Base-by-base conservation (phyloP, 2,888 invertebrate species). In the Helleia helle region DNA sequence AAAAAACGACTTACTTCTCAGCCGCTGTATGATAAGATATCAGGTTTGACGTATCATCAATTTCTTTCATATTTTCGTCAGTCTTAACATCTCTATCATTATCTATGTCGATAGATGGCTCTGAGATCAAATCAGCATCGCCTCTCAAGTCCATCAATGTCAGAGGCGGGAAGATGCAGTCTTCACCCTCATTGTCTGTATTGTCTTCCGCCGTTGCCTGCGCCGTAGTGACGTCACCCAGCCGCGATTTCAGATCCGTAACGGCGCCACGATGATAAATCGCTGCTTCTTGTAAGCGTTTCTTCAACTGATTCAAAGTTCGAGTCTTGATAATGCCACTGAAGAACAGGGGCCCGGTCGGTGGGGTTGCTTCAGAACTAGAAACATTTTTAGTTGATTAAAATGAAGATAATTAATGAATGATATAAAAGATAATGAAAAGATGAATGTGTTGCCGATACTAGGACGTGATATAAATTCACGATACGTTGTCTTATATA, bases 261-360 rank as follows among this genome's bases (percentile, higher is more conserved):
- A 54, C 50, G 51, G 73, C 65, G 36, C 46, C 62, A 15, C 59
- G 58, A 42, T 86, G 85, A 40, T 75, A 65, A 0, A 56, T 28
- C 0, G 64, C 62, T 0, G 68, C 59, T 17, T 84, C 79, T 48
- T 63, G 59, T 0, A 85, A 58, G 1, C 68, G 60, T 43, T 65
- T 66, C 46, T 72, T 76, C 1, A 84, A 59, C 42, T 74, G 72
- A 0, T 53, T 37, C 1, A 83, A 51, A 1, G 65, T 61, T 1
- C 79, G 64, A 0, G 83, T 71, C 47, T 85, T 85, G 7, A 74
- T 59, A 9, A 84, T 42, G 0, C 85, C 86, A 49, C 74, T 73
- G 58, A 79, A 85, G 65, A 81, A 80, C 13, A 83, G 47, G 0
- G 79, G 76, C 0, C 86, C 85, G 1, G 79, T 54, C 1, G 79